Percentiles rank a stretch among this genome's conserved stretches.
These are phyloP conservation scores for Aphidius ervi DNA, from an alignment of 1,140 invertebrate species.

Conservation along the genomic window DNA sequence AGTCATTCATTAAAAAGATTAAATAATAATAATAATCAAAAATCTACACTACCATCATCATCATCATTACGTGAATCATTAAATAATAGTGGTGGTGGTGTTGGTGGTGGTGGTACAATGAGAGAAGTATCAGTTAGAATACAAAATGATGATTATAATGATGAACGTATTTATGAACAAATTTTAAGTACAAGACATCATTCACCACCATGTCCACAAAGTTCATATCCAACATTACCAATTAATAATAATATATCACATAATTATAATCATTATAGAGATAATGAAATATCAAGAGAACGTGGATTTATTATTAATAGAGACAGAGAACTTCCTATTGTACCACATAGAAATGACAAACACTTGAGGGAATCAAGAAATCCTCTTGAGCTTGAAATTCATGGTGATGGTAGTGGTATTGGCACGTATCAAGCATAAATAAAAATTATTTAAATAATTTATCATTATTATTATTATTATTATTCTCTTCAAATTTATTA, in stretches of 20 bases:
- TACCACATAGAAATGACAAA: constrained; percentile 16
- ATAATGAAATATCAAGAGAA: constrained; percentile 21
- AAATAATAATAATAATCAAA: constrained; percentile 4
- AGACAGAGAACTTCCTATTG: constrained; percentile 19
- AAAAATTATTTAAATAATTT: neutral
- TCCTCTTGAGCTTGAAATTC: constrained; percentile 34
- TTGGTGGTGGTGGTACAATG: constrained; percentile 4
- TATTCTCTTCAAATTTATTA: too few relatives aligned
- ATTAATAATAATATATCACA: constrained; percentile 38
- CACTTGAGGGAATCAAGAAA: constrained; percentile 7
- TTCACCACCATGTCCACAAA: constrained; percentile 34
- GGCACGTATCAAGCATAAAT: constrained; percentile 36
- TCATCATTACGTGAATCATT: constrained; percentile 10
- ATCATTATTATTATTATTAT: neutral
- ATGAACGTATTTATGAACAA: constrained; percentile 20
- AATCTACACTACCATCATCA: constrained; percentile 21
- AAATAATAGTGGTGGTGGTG: constrained; percentile 3
- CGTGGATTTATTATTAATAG: constrained; percentile 13
- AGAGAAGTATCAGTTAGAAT: constrained; percentile 11
- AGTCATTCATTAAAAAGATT: constrained; percentile 31
- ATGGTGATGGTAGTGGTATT: constrained; percentile 30
- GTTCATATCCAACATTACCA: constrained; percentile 40
- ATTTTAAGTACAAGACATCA: constrained; percentile 35
- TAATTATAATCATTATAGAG: constrained; percentile 37
- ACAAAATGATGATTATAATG: constrained; percentile 23